Evolutionary conservation across 2,888 invertebrate species (phyloP), one percentile per base, ranked within the genome.

Genomic region (Rhimphoctona megacephalus): DNA sequence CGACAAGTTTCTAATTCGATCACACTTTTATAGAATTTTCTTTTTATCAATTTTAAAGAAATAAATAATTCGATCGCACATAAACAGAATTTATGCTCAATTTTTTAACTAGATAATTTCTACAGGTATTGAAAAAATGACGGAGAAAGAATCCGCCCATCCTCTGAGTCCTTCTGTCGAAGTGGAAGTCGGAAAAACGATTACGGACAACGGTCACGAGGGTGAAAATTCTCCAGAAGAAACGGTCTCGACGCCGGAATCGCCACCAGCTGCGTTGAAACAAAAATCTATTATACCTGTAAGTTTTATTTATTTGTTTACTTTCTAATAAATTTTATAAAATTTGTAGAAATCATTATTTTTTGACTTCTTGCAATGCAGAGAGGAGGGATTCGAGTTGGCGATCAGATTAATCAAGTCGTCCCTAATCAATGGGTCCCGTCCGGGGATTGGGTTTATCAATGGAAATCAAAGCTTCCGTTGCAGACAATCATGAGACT

Each of bases 401-500:
- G 94, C 43, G 94, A 95, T 46, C 93, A 94, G 61, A 91, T 88
- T 4, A 91, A 90, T 80, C 81, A 89, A 46, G 85, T 88, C 33
- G 36, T 72, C 91, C 91, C 89, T 25, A 92, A 91, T 79, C 95
- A 95, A 76, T 99, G 99, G 99, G 96, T 96, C n/a, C 97, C 99
- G n/a, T 97, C 97, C 4, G 97, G 98, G 30, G 98, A 99, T 93
- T 99, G 99, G 99, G 99, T 99, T 85, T 96, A 97, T 90, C 97
- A 98, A 2, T 99, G 99, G 99, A 98, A 99, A 93, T 97, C 97
- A 88, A 99, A 99, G 95, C 95, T 99, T 89, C 99, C 99, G 8
- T 95, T 99, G 90, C 99, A 99, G 96, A 99, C 99, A 80, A 99
- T 99, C 91, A 99, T 99, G 99, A 95, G 99, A 90, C 96, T 99